Percentiles rank a stretch among this genome's conserved stretches.
phyloP scores from a whole-genome alignment of 2,797 vertebrate genomes.

The Poeciliopsis gracilis region DNA sequence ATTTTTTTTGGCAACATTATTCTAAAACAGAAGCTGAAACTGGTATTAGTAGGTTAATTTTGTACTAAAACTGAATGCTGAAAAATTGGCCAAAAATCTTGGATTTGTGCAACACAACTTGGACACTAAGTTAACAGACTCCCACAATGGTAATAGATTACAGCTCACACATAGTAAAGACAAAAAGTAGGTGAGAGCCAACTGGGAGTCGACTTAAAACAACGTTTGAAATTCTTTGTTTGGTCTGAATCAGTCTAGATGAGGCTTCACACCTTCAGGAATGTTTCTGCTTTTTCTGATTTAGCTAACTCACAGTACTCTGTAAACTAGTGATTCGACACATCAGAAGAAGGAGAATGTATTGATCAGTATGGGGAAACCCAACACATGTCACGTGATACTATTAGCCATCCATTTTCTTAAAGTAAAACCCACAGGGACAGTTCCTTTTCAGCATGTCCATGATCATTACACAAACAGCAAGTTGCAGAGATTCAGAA shows the following conservation, averaged over 20 bases:
- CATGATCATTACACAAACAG: background rate
- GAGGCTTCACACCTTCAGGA: background rate
- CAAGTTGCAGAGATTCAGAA: background rate
- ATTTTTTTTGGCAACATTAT: background rate
- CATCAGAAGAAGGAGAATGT: background rate
- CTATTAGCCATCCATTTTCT: background rate
- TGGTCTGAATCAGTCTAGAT: background rate
- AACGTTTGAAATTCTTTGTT: background rate
- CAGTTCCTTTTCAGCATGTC: background rate
- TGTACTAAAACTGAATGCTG: background rate
- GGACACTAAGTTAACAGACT: background rate
- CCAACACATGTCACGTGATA: background rate
- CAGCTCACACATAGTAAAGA: background rate
- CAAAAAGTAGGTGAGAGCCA: background rate
- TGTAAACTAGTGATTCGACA: background rate
- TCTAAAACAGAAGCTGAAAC: background rate
- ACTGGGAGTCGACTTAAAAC: background rate
- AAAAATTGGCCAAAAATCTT: background rate
- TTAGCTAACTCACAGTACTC: background rate
- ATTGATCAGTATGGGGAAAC: background rate
- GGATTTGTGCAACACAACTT: background rate
- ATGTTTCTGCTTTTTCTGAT: background rate
- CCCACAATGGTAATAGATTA: background rate
- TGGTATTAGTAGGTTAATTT: background rate
- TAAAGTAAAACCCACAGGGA: background rate